Conservation (phyloP, 1,140 invertebrate genomes). For the Meloidogyne hapla region DNA sequence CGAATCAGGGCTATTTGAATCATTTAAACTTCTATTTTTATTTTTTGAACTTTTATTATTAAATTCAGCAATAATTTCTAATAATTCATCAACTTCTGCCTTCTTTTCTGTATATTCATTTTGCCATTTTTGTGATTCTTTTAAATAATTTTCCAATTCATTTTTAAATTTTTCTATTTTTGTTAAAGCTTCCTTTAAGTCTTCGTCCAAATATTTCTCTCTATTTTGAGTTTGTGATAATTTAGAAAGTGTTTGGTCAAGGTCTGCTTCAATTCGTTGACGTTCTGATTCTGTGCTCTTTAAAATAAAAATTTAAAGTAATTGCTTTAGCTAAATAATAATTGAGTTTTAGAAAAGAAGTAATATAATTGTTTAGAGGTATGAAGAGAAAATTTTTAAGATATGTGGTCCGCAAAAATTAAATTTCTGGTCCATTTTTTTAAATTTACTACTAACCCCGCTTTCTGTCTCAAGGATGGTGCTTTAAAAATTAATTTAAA, state of each 20-base stretch:
- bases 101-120: constrained; percentile 21
- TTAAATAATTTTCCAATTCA: constrained; percentile 9
- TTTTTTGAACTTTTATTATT: neutral
- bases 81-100: constrained; percentile 27
- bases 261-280: neutral
- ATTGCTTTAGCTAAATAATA: too few relatives aligned
- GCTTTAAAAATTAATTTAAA: too few relatives aligned
- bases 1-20: neutral
- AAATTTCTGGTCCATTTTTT: too few relatives aligned
- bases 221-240: constrained; percentile 20
- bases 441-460: too few relatives aligned
- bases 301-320: neutral
- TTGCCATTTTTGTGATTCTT: constrained; percentile 3
- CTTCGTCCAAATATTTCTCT: constrained; percentile 27
- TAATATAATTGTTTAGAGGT: neutral
- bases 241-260: constrained; percentile 3
- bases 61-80: constrained; percentile 27
- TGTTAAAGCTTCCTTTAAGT: constrained; percentile 17
- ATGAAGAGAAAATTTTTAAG: too few relatives aligned
- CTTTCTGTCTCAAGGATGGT: too few relatives aligned
- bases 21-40: neutral
- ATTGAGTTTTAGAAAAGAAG: too few relatives aligned
- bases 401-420: too few relatives aligned
- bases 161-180: constrained; percentile 14
- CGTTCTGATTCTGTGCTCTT: constrained; percentile 6